Percentiles rank a stretch among this genome's conserved stretches.
These are phyloP conservation scores for Eutolmus rufibarbis DNA, from an alignment of 2,888 invertebrate genomes.

Conservation along the genomic window DNA sequence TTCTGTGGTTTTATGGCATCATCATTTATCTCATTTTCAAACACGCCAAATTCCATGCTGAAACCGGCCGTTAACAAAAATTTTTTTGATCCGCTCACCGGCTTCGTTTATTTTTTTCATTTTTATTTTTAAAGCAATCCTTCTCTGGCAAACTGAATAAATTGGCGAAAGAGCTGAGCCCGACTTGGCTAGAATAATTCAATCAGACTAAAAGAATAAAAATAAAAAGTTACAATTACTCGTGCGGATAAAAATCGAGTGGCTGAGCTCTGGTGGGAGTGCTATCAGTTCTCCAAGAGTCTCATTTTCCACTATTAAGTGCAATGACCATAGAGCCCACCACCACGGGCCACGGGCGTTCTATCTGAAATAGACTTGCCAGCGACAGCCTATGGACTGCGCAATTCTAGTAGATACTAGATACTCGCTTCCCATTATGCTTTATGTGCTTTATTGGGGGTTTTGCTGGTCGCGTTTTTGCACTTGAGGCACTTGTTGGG, in stretches of 20 bases:
- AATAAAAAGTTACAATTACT: background rate
- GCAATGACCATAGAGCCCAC: slow-evolving; percentile 9
- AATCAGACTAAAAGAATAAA: background rate
- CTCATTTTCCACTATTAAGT: slow-evolving; percentile 8
- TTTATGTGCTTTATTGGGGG: slow-evolving; percentile 15
- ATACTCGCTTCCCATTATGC: background rate
- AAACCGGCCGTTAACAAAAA: background rate
- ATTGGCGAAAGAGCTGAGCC: background rate
- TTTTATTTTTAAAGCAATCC: background rate
- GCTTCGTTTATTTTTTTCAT: background rate
- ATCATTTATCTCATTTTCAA: background rate
- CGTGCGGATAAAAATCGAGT: background rate
- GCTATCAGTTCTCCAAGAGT: background rate
- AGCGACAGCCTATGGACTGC: background rate
- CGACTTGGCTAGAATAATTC: background rate
- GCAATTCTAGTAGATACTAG: background rate
- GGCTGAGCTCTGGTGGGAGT: background rate
- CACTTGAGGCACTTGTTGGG: slow-evolving; percentile 10
- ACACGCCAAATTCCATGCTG: background rate
- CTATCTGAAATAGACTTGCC: background rate
- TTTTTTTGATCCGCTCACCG: background rate
- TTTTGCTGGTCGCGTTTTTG: slow-evolving; percentile 8
- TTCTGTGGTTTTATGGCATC: background rate
- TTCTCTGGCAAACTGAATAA: background rate
- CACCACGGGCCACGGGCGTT: background rate